phyloP scores from a whole-genome alignment of 2,888 invertebrate species.

The Isoperla grammatica region DNA sequence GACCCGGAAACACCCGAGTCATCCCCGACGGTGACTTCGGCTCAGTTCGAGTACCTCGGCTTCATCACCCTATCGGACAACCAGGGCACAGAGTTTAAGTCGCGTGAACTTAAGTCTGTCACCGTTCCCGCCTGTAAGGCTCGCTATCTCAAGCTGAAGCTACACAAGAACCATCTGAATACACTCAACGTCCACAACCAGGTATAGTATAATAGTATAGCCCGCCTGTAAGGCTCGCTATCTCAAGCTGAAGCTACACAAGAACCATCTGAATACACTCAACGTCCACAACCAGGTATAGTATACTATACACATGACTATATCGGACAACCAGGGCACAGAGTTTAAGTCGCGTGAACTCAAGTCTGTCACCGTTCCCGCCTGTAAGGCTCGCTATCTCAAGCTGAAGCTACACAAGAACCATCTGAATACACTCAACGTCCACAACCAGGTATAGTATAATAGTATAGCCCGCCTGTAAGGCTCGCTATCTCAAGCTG shows the following conservation, averaged over 20 bases:
- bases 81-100: conserved; percentile 70
- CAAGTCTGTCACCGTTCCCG: conserved; percentile 75
- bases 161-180: conserved; percentile 80
- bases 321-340: conserved; percentile 73
- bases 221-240: conserved; percentile 58
- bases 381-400: conserved; percentile 57
- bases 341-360: conserved; percentile 75
- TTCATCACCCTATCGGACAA: conserved; percentile 76
- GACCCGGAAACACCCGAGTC: conserved; percentile 18
- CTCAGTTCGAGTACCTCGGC: conserved; percentile 58
- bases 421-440: conserved; percentile 74
- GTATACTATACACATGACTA: conserved; percentile 53
- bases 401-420: conserved; percentile 81
- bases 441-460: conserved; percentile 66
- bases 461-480: conserved; percentile 46
- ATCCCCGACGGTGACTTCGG: conserved; percentile 41
- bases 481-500: conserved; percentile 73
- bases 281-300: conserved; percentile 77
- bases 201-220: conserved; percentile 51
- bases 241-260: conserved; percentile 77
- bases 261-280: conserved; percentile 74
- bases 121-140: conserved; percentile 62
- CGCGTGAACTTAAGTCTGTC: conserved; percentile 75
- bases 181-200: conserved; percentile 75
- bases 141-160: conserved; percentile 72